These are phyloP conservation scores for Eulithis testata DNA, from an alignment of 2,888 invertebrate genomes.

Conservation along the genomic window DNA sequence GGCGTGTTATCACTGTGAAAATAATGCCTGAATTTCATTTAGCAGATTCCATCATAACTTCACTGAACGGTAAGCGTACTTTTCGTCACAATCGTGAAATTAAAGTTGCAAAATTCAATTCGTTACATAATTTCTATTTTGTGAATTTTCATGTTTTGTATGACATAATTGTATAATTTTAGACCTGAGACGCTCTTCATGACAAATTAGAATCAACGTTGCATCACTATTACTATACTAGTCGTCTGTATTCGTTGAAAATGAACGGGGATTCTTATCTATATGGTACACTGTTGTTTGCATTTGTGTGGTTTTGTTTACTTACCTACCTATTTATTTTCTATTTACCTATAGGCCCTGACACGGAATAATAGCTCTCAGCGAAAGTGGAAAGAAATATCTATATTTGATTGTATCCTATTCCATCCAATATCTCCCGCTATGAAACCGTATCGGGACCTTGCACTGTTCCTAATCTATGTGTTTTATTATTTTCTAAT, in stretches of 20 bases:
- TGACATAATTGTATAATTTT: constrained; percentile 79
- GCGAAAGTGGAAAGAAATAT: too few relatives aligned
- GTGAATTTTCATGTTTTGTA: constrained; percentile 60
- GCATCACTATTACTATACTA: constrained; percentile 50
- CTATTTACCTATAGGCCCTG: too few relatives aligned
- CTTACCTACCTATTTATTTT: constrained; percentile 5
- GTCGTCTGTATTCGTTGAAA: constrained; percentile 40
- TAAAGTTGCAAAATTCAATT: constrained; percentile 34
- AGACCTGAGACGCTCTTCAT: constrained; percentile 67
- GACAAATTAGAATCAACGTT: constrained; percentile 50
- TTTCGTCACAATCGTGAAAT: constrained; percentile 33
- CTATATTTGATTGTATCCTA: too few relatives aligned
- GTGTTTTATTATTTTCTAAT: constrained; percentile 1
- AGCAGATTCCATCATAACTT: constrained; percentile 70
- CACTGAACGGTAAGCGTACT: constrained; percentile 63
- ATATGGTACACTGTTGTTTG: constrained; percentile 55
- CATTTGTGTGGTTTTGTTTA: constrained; percentile 40
- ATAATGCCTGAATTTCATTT: constrained; percentile 72
- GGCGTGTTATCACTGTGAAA: constrained; percentile 21
- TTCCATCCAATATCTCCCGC: too few relatives aligned
- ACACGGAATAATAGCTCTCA: too few relatives aligned
- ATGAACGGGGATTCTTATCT: constrained; percentile 56
- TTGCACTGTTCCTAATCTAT: background rate
- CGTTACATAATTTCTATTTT: constrained; percentile 78
- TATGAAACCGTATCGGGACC: too few relatives aligned